Percentiles rank a stretch among this genome's conserved stretches.
phyloP scores from a whole-genome alignment of 37 sponge, comb jelly and placozoan genomes.

The Cladorhizidae sp. region DNA sequence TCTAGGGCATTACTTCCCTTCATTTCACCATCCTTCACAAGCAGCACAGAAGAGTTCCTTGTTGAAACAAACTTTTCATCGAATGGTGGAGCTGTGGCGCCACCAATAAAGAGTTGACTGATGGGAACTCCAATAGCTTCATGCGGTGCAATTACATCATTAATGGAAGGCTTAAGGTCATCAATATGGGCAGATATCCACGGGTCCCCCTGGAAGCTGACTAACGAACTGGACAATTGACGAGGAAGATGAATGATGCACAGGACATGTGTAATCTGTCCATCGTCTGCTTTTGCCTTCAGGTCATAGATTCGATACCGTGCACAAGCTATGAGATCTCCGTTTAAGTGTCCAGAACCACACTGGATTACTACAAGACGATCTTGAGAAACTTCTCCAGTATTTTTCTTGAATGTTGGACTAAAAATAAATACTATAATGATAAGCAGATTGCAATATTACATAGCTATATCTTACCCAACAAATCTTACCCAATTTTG shows the following conservation, averaged over 20 bases:
- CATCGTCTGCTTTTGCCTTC: slow-evolving; percentile 9
- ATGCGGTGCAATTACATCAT: slow-evolving; percentile 2
- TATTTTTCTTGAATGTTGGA: slow-evolving; percentile 13
- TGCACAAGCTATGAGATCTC: slow-evolving; percentile 88
- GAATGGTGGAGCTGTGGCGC: too few relatives aligned
- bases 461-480: background rate
- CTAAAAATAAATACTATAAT: background rate
- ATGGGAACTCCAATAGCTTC: slow-evolving; percentile 26
- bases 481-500: slow-evolving; percentile 68
- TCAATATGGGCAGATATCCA: slow-evolving; percentile 83
- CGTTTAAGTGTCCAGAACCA: slow-evolving; percentile 79
- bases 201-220: slow-evolving; percentile 77
- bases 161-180: slow-evolving; percentile 54
- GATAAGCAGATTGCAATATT: background rate
- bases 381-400: slow-evolving; percentile 1
- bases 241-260: slow-evolving; percentile 55
- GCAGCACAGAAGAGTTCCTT: background rate
- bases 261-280: slow-evolving; percentile 48
- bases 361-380: slow-evolving; percentile 79
- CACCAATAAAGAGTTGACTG: slow-evolving; percentile 47
- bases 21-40: background rate
- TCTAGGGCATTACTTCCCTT: background rate
- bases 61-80: too few relatives aligned
- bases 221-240: slow-evolving; percentile 43
- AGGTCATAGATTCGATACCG: slow-evolving; percentile 67